phyloP scores from a whole-genome alignment of 1,140 invertebrate species.

The Aphelenchoides besseyi region DNA sequence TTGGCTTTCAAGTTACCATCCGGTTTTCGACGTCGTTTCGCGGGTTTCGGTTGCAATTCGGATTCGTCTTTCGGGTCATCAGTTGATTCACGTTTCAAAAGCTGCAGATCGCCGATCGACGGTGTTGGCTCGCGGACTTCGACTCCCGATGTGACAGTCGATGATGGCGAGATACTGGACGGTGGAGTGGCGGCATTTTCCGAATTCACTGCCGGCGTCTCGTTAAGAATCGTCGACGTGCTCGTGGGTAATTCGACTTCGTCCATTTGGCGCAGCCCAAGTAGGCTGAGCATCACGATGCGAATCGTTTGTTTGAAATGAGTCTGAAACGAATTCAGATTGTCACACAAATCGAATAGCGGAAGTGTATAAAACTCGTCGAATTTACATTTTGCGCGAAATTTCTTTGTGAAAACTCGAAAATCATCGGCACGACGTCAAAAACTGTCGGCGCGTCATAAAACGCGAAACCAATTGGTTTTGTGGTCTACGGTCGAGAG shows the following conservation, averaged over 20 bases:
- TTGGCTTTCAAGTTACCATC: slow-evolving; percentile 16
- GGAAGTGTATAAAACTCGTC: neutral
- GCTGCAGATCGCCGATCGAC: neutral
- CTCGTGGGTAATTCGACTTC: neutral
- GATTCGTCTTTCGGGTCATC: neutral
- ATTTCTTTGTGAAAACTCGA: no score
- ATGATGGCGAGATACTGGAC: neutral
- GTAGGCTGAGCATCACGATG: neutral
- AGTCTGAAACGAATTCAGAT: neutral
- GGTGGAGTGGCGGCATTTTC: neutral
- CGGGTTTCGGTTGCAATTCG: slow-evolving; percentile 25
- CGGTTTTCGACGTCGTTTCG: slow-evolving; percentile 30
- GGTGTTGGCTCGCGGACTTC: neutral
- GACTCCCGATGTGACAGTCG: neutral
- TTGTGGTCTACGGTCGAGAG: neutral
- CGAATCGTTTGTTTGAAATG: neutral
- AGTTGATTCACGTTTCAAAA: neutral
- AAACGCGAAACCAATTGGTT: neutral
- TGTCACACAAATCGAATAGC: neutral
- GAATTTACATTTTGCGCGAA: no score
- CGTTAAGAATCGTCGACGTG: no score
- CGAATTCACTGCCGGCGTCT: neutral
- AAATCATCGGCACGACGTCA: no score
- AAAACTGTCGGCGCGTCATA: no score
- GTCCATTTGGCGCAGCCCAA: neutral